Evolutionary conservation across 2,113 vertebrate species (phyloP), one percentile per base, ranked within the genome.

Genomic region (Calyptommatus sinebrachiatus): DNA sequence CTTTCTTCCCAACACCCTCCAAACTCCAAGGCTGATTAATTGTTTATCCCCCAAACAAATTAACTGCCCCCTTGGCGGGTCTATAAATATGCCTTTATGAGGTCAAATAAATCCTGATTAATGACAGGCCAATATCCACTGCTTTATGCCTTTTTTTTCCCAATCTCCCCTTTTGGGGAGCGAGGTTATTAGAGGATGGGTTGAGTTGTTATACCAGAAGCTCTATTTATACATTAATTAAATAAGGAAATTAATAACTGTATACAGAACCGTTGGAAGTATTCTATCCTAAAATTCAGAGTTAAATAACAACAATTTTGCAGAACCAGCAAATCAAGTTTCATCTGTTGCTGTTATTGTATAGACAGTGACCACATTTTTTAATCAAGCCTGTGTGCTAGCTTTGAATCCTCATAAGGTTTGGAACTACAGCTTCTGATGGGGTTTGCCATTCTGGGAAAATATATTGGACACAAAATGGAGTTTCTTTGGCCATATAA

Each of bases 1-100:
- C 8, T 29, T 35, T 35, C 28, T 21, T 45, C 41, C 22, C 11
- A 12, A 2, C 29, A 8, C 35, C 9, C 35, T 41, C 11, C 41
- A 41, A 24, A 45, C 61, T 76, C 57, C 74, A 11, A 61, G 61
- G 61, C 48, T 81, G 72, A 81, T 81, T 76, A 70, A 81, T 81
- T 76, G 73, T 81, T 70, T 46, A 48, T 69, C 73, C 72, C 45
- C 65, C 41, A 76, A 75, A 76, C 41, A 73, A 79, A 79, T 69
- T 81, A 69, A 57, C 50, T 62, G 67, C 53, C 41, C 53, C 20
- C 80, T 81, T 9, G 21, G 41, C 29, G 45, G 66, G n/a, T 45
- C 53, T 7, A 50, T 81, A 70, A 81, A 70, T 76, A 62, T 35
- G 53, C 73, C 41, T 48, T 70, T 35, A 69, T 21, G 50, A 24